phyloP scores from a whole-genome alignment of 2,113 vertebrate species.

The Callionymus lyra region DNA sequence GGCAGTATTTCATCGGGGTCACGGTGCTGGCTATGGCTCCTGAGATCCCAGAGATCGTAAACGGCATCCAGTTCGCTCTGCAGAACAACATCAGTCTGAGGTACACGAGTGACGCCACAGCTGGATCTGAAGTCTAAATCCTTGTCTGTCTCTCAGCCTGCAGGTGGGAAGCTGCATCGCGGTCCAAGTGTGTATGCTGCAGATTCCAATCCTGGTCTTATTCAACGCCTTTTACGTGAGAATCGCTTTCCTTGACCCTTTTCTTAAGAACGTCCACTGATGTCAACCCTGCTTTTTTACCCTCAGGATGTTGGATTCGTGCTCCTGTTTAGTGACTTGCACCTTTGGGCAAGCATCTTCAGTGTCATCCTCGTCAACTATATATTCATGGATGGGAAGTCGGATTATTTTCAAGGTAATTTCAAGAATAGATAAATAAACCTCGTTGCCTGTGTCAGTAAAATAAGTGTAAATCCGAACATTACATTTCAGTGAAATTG shows the following conservation, averaged over 20 bases:
- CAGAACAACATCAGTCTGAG: slow-evolving; percentile 84
- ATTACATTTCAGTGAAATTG: no score
- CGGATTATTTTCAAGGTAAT: slow-evolving; percentile 81
- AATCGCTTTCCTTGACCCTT: slow-evolving; percentile 3
- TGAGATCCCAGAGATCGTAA: slow-evolving; percentile 82
- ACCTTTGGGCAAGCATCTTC: slow-evolving; percentile 79
- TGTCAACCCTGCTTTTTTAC: slow-evolving; percentile 3
- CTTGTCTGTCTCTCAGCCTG: slow-evolving; percentile 57
- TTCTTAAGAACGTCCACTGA: background rate
- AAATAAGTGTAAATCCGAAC: no score
- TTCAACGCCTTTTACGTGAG: slow-evolving; percentile 84
- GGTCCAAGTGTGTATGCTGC: slow-evolving; percentile 86
- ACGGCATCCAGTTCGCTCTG: slow-evolving; percentile 84
- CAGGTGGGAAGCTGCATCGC: slow-evolving; percentile 84
- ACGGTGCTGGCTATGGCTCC: slow-evolving; percentile 80
- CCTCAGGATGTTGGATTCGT: slow-evolving; percentile 69
- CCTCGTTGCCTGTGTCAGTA: no score
- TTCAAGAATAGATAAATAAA: background rate
- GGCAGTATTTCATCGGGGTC: slow-evolving; percentile 81
- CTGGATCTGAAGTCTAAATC: background rate
- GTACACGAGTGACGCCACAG: slow-evolving; percentile 33
- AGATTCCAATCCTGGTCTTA: slow-evolving; percentile 81
- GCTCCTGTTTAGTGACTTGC: slow-evolving; percentile 72
- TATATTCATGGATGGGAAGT: slow-evolving; percentile 82
- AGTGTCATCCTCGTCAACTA: slow-evolving; percentile 77